phyloP scores from a whole-genome alignment of 2,888 invertebrate species.

The Pyrrhosoma nymphula region DNA sequence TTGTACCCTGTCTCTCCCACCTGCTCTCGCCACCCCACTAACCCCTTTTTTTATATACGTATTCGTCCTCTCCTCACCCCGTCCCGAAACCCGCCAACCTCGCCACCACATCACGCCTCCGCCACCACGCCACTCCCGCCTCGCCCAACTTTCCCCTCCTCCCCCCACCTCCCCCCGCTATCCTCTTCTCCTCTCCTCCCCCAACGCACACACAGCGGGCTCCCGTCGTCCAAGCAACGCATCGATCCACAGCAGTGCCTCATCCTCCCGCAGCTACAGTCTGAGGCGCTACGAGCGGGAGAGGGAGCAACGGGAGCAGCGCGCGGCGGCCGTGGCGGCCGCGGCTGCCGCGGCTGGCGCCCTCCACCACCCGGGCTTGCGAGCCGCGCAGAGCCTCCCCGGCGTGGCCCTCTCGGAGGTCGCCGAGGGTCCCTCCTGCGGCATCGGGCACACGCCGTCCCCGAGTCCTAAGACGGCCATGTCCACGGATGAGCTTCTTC shows the following conservation, averaged over 20 bases:
- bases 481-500: conserved; percentile 90
- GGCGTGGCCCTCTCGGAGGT: conserved; percentile 61
- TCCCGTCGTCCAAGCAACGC: conserved; percentile 93
- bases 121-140: neutral
- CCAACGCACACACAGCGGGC: conserved; percentile 77
- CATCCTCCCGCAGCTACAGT: conserved; percentile 90
- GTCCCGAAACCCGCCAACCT: neutral
- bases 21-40: neutral
- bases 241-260: conserved; percentile 91
- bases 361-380: conserved; percentile 75
- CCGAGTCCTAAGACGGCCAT: conserved; percentile 90
- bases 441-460: conserved; percentile 78
- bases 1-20: neutral
- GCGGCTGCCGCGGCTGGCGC: conserved; percentile 78
- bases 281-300: conserved; percentile 89
- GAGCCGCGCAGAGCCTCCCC: conserved; percentile 54
- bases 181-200: conserved; percentile 68
- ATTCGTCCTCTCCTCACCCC: conserved; percentile 14
- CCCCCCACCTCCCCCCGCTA: conserved; percentile 71
- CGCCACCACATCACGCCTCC: too few species aligned
- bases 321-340: conserved; percentile 78
- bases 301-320: conserved; percentile 88
- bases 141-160: conserved; percentile 69
- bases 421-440: conserved; percentile 50
- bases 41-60: neutral